Evolutionary conservation across 2,113 vertebrate species (phyloP), one percentile per base, ranked within the genome.

Genomic region (Prunella fulvescens): DNA sequence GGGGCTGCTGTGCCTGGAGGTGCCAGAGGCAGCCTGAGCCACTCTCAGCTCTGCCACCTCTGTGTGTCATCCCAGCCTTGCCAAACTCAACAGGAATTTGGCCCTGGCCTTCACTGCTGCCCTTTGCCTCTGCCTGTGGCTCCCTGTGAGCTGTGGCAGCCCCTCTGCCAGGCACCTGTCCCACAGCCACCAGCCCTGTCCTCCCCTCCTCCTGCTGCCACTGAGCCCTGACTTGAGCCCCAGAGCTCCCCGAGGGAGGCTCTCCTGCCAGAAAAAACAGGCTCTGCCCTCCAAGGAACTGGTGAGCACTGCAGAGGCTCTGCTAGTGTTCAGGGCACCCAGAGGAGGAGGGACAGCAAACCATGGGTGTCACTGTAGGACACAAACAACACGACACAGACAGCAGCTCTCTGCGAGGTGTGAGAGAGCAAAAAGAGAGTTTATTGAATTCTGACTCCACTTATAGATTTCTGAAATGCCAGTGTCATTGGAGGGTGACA

Each of bases 151-250:
- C 71, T 76, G 35, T 33, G 66, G 51, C 15, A 14, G 48, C 25
- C 23, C 29, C 47, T 78, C 60, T 47, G 64, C 82, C 85, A 95
- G 91, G 93, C 89, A 93, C 86, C 86, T 93, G 89, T 60, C 69
- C 4, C 80, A 40, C 44, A 47, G 56, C 88, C 78, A 45, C 71
- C 66, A 56, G 37, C 76, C 83, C 70, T 54, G 82, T 66, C 67
- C 33, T 83, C 42, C 17, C 72, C 35, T 88, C 45, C 79, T 57
- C 64, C 70, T 95, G 72, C 91, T 84, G 91, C 80, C 5, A 3
- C 86, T 86, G 56, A 69, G 17, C n/a, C 61, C 19, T 2, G n/a
- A 15, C 42, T 50, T 31, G 11, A 24, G 58, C 53, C 42, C 45
- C 7, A 3, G 31, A 60, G 72, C n/a, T n/a, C n/a, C n/a, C n/a